Percentiles rank a stretch among this genome's conserved stretches.
Evolutionary conservation across 1,140 invertebrate species (phyloP).

Genomic region (Chymomyza costata): DNA sequence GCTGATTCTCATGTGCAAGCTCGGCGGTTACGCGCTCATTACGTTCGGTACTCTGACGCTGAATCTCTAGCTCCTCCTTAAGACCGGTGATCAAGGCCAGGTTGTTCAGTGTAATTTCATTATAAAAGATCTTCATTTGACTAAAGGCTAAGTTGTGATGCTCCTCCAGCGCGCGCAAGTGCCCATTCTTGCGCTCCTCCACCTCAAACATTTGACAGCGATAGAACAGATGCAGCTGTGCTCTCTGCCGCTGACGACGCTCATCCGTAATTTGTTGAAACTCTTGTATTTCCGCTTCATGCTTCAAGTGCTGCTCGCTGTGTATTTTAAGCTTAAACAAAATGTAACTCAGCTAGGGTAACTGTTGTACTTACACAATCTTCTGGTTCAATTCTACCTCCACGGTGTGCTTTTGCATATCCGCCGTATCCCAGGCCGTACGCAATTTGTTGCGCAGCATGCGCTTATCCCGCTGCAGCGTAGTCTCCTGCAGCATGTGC

Average conservation of each 20-base stretch:
- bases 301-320: conserved; percentile 78
- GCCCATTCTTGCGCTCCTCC: conserved; percentile 92
- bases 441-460: conserved; percentile 83
- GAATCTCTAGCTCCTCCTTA: conserved; percentile 90
- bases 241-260: too few species aligned
- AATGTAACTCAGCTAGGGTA: background rate
- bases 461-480: conserved; percentile 87
- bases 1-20: conserved; percentile 83
- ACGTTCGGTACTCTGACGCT: conserved; percentile 87
- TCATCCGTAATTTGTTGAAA: conserved; percentile 84
- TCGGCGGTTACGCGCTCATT: conserved; percentile 79
- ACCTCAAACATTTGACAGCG: conserved; percentile 88
- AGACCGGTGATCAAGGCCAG: conserved; percentile 87
- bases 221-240: conserved; percentile 85
- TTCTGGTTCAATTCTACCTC: conserved; percentile 77
- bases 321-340: conserved; percentile 1
- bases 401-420: conserved; percentile 66
- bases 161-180: conserved; percentile 86
- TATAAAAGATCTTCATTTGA: conserved; percentile 95
- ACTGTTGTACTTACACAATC: conserved; percentile 76
- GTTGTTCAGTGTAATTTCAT: conserved; percentile 94
- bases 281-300: conserved; percentile 86
- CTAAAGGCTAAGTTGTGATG: conserved; percentile 90
- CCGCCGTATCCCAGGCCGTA: conserved; percentile 80
- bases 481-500: conserved; percentile 84